Base-by-base conservation (phyloP, 1,140 invertebrate genomes). In the Battus philenor region DNA sequence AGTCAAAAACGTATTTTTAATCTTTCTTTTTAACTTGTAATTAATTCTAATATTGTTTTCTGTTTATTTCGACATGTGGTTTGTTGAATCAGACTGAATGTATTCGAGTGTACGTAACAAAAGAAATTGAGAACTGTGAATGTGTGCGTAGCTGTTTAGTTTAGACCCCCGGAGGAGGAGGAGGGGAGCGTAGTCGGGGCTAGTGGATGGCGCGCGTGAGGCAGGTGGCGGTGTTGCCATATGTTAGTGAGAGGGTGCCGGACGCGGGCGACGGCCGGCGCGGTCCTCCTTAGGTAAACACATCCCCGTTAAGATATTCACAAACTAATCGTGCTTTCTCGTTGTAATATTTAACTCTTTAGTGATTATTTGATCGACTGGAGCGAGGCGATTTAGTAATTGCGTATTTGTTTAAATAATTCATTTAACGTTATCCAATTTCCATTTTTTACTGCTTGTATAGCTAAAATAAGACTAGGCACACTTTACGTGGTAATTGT, bases 321-420 rank as follows among this genome's bases (percentile, higher is more conserved):
- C 78, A 80, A 82, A 82, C 80, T 84, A 84, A 79, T 79, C 54
- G 65, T 75, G 75, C 77, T 84, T 81, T 77, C 69, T 65, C 60
- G 71, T 70, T 76, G 56, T 74, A 69, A 75, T 71, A 65, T 79
- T 67, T 80, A 81, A 81, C 74, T 73, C 61, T 64, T 78, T 81
- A 77, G 74, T 77, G 58, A 76, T 75, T 73, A 78, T 73, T 78
- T 75, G 59, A 77, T 71, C 69, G 72, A 78, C 70, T 78, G 74
- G 74, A 75, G 59, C 71, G 70, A 57, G 45, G 60, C 68, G 67
- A 68, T 66, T 73, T 73, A 58, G 65, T 66, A 63, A 66, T 51
- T 41, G 43, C 52, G 53, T 67, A 65, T 67, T 68, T 68, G 63
- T 73, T 72, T 68, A 66, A 72, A 56, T 70, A 66, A 55, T 72